Percentiles rank a stretch among this genome's conserved stretches.
phyloP scores from a whole-genome alignment of 2,113 vertebrate genomes.

The Psophia crepitans region DNA sequence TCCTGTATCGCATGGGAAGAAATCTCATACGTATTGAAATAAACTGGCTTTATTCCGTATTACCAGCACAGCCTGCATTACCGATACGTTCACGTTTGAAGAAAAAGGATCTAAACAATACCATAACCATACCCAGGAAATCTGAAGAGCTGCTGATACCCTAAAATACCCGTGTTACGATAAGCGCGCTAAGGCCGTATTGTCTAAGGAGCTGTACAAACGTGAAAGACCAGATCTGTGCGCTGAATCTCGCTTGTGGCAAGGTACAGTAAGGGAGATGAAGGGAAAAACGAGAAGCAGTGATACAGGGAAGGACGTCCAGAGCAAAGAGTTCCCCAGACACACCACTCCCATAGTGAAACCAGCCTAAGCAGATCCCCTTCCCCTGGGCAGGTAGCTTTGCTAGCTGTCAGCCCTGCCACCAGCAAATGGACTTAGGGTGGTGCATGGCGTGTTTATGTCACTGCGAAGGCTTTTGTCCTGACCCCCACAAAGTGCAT shows the following conservation, averaged over 20 bases:
- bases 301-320: neutral
- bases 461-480: neutral
- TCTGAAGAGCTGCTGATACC: neutral
- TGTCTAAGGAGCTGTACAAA: neutral
- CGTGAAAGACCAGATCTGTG: neutral
- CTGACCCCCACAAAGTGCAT: accelerated
- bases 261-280: neutral
- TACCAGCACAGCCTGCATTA: neutral
- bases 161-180: neutral
- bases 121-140: neutral
- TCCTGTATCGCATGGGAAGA: neutral
- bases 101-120: neutral
- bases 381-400: neutral
- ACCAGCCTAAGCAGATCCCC: neutral
- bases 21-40: neutral
- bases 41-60: neutral
- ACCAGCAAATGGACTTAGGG: accelerated
- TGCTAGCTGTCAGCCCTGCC: neutral
- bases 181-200: neutral
- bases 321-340: neutral
- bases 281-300: neutral
- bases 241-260: neutral
- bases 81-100: neutral
- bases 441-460: accelerated
- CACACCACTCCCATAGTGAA: neutral